Evolutionary conservation across 2,888 invertebrate genomes (phyloP), one percentile per base, ranked within the genome.

Genomic region (Phortica magna): DNA sequence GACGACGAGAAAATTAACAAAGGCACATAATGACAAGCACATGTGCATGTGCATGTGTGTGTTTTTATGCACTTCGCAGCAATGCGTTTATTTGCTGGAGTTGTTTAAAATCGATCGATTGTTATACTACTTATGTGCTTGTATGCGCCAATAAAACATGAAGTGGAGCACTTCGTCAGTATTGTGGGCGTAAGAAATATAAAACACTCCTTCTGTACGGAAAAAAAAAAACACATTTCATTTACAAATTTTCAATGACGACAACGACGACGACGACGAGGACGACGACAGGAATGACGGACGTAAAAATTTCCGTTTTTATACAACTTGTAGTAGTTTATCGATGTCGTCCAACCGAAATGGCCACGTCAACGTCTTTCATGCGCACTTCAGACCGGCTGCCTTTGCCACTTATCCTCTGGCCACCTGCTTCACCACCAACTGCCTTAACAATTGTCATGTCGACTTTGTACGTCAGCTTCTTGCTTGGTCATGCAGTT

Each of bases 291-390:
- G 73, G 59, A 71, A 82, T 85, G 83, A 85, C 83, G 87, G 84
- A 89, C 89, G 85, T 89, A 84, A 82, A 88, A 88, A 89, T 85
- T 87, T 85, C 86, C 84, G 83, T 88, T 79, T 57, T 70, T 75
- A 79, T 76, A 71, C 76, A 75, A 72, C 67, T 77, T 65, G 76
- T 70, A 82, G 81, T 81, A 79, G 81, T 77, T 78, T 84, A 86
- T 84, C 85, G 85, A 84, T 87, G 81, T 83, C 75, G 77, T 78
- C 76, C 78, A 76, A 12, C 48, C 14, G 10, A 14, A 48, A 48
- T 70, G 70, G 70, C 70, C 42, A 70, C 19, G 70, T 70, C 70
- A 41, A 41, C 65, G 42, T 65, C 19, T 41, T 14, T 68, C 68
- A 39, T 43, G 68, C 43, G 42, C 2, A 48, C 48, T 48, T 43